phyloP scores from a whole-genome alignment of 2,113 vertebrate genomes.

The Silurus glanis region DNA sequence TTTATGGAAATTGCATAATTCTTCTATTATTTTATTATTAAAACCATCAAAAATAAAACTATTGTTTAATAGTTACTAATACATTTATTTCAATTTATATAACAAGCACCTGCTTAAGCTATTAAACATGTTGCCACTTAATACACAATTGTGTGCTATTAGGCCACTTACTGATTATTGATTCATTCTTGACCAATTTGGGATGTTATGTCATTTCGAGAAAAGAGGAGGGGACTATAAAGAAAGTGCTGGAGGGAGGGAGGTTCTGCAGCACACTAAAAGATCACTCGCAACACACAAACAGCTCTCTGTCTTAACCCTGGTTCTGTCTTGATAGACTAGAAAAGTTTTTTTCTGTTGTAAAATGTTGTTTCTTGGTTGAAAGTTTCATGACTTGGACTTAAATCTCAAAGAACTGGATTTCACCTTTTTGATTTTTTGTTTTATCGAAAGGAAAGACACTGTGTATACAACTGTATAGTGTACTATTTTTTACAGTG shows the following conservation, averaged over 20 bases:
- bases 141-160: neutral
- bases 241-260: slow-evolving; percentile 21
- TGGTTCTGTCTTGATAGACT: neutral
- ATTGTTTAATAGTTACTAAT: neutral
- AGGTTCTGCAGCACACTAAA: slow-evolving; percentile 11
- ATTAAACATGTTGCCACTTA: neutral
- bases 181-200: neutral
- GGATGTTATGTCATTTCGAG: neutral
- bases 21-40: neutral
- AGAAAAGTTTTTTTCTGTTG: neutral
- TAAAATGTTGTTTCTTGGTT: neutral
- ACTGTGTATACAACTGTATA: neutral
- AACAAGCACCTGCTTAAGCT: neutral
- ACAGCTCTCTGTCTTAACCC: slow-evolving; percentile 10
- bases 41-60: neutral
- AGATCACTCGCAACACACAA: slow-evolving; percentile 1
- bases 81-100: neutral
- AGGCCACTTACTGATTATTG: slow-evolving; percentile 13
- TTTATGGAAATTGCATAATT: neutral
- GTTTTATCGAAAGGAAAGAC: neutral
- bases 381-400: slow-evolving; percentile 24
- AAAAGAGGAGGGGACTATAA: slow-evolving; percentile 28
- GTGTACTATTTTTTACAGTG: neutral
- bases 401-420: neutral
- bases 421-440: neutral